Conservation (phyloP, 2,113 vertebrate genomes). For the Dasyprocta punctata region DNA sequence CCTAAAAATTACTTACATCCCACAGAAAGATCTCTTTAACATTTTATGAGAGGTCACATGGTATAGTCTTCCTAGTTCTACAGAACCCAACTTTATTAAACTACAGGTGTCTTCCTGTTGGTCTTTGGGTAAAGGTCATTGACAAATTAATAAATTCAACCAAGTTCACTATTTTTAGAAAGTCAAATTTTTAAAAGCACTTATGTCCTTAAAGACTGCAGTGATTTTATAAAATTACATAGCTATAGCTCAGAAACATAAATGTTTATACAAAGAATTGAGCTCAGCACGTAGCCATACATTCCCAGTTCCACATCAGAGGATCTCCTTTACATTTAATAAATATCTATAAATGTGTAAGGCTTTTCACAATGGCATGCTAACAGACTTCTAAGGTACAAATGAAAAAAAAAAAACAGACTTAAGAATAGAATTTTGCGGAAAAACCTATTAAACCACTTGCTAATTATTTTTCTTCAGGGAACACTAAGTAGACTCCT, state of each 20-base stretch:
- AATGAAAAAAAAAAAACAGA: not conserved
- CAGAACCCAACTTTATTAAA: constrained; percentile 21
- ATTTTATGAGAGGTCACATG: not conserved
- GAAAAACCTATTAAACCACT: constrained; percentile 18
- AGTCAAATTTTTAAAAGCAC: constrained; percentile 29
- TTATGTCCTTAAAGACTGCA: not conserved
- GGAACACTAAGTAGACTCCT: not conserved
- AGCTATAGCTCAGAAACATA: not conserved
- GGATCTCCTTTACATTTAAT: constrained; percentile 35
- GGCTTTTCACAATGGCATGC: not conserved
- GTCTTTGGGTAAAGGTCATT: not conserved
- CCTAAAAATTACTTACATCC: not conserved
- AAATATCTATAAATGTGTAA: not conserved
- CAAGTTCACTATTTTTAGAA: constrained; percentile 14
- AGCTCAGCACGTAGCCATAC: not conserved
- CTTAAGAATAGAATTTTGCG: constrained; percentile 28
- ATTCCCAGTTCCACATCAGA: constrained; percentile 29
- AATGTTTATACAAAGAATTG: constrained; percentile 39
- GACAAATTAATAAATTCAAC: constrained; percentile 28
- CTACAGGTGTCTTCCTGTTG: not conserved
- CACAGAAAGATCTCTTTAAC: not conserved
- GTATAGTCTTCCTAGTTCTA: not conserved
- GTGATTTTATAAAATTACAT: not conserved
- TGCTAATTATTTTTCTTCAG: constrained; percentile 42
- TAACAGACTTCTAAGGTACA: not conserved